phyloP scores from a whole-genome alignment of 2,113 vertebrate species.

The Indicator maculatus region DNA sequence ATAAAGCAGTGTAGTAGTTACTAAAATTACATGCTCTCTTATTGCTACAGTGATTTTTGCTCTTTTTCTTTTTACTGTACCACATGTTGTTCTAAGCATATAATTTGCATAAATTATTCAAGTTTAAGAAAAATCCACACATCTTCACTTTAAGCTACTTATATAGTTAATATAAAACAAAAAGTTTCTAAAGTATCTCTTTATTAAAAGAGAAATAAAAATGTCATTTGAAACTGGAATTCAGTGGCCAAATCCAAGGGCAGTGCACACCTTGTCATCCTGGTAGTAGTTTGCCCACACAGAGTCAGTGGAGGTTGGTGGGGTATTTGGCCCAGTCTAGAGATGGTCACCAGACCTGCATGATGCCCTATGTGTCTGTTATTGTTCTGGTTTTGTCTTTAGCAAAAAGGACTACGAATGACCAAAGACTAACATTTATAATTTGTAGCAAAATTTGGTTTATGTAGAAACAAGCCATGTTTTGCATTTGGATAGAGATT shows the following conservation, averaged over 20 bases:
- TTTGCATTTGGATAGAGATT: constrained; percentile 87
- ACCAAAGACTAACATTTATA: constrained; percentile 74
- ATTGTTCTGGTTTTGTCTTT: constrained; percentile 45
- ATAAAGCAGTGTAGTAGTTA: constrained; percentile 71
- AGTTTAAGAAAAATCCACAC: constrained; percentile 75
- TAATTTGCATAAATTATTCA: constrained; percentile 76
- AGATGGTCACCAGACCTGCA: constrained; percentile 40
- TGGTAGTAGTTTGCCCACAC: constrained; percentile 38
- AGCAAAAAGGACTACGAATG: constrained; percentile 69
- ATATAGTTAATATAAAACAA: constrained; percentile 77
- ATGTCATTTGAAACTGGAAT: constrained; percentile 71
- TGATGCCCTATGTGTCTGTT: constrained; percentile 52
- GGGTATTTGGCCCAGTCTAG: constrained; percentile 56
- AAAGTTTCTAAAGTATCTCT: constrained; percentile 66
- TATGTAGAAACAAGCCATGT: constrained; percentile 86
- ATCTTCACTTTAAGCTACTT: constrained; percentile 76
- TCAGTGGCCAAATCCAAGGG: constrained; percentile 70
- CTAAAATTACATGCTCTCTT: constrained; percentile 75
- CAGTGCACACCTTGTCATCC: constrained; percentile 32
- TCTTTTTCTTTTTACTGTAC: constrained; percentile 74
- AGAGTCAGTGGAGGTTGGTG: constrained; percentile 36
- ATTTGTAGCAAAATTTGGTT: constrained; percentile 87
- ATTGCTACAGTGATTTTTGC: constrained; percentile 79
- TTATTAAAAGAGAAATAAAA: constrained; percentile 75
- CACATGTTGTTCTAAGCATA: constrained; percentile 78